Base-by-base conservation (phyloP, 2,113 vertebrate species). In the Sinocyclocheilus anophthalmus region DNA sequence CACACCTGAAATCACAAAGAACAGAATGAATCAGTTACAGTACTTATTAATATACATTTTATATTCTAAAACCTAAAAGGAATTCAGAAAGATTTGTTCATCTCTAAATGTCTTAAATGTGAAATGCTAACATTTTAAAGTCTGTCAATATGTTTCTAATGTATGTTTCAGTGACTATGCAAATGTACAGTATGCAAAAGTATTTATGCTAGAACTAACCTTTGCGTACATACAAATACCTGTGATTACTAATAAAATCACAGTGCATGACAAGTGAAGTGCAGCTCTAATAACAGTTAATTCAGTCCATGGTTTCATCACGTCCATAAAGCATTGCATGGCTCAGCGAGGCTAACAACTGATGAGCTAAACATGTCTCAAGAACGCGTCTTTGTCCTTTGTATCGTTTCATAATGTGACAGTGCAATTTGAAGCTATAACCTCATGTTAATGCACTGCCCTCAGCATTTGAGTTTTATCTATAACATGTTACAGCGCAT, bases 251-350 rank as follows among this genome's bases (percentile, higher is more conserved):
- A 78, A 57, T 82, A 76, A 87, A 84, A 88, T 16, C 65, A 69
- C 30, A 69, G 26, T 37, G 65, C 89, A 90, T 72, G 85, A 87
- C 80, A 86, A 84, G 88, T 73, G 88, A 88, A 91, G 88, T 83
- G 30, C 75, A 88, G 81, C 81, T 30, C 88, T 78, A 70, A 87
- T 89, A 90, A 91, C 89, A 88, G 88, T 88, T 93, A 91, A 93
- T 93, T 90, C 90, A 88, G 86, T 79, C 76, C 75, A 76, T 81
- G 63, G 87, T 87, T 86, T 92, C 89, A 92, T 93, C 89, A 91
- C 88, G 76, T 88, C 88, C 88, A 83, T 88, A 89, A 65, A 63
- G 86, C 88, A 88, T 90, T 90, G 91, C 90, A 86, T 87, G 88
- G 78, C 89, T 85, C 85, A 89, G 81, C 57, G 84, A 45, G 83